A percentile compares a stretch with the other conserved stretches of the same genome.
phyloP scores from a whole-genome alignment of 2,888 invertebrate species.

The Nycteola revayana region DNA sequence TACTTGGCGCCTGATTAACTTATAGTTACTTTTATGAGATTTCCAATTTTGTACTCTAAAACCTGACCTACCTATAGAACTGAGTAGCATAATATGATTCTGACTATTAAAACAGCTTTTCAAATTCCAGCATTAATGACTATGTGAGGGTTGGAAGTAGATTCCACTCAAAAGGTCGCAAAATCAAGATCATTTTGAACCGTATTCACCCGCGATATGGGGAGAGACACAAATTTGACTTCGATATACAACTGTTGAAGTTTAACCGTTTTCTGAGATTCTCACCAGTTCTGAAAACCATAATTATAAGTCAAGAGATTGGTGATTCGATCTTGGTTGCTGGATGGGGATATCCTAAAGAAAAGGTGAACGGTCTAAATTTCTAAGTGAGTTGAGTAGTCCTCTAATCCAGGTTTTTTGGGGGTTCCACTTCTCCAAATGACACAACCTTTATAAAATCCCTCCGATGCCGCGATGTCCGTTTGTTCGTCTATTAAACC shows the following conservation, averaged over 20 bases:
- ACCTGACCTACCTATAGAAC: no score
- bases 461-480: no score
- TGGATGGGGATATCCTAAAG: constrained; percentile 63
- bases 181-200: constrained; percentile 39
- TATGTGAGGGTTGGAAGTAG: constrained; percentile 53
- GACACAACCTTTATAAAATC: no score
- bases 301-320: constrained; percentile 36
- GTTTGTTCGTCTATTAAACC: no score
- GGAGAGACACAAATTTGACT: constrained; percentile 49
- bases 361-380: constrained; percentile 58
- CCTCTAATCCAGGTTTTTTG: no score
- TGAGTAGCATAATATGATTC: no score
- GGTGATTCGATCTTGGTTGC: constrained; percentile 40
- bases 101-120: no score
- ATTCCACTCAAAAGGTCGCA: constrained; percentile 36
- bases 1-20: no score
- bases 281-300: constrained; percentile 30
- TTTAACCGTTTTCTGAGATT: constrained; percentile 36
- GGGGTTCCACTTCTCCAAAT: no score
- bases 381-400: no score
- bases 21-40: no score
- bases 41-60: no score
- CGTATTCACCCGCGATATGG: constrained; percentile 51
- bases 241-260: constrained; percentile 53
- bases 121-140: constrained; percentile 23